Percentiles rank a stretch among this genome's conserved stretches.
Conservation (phyloP, 1,140 invertebrate species). For the Bathynomus jamesi region DNA sequence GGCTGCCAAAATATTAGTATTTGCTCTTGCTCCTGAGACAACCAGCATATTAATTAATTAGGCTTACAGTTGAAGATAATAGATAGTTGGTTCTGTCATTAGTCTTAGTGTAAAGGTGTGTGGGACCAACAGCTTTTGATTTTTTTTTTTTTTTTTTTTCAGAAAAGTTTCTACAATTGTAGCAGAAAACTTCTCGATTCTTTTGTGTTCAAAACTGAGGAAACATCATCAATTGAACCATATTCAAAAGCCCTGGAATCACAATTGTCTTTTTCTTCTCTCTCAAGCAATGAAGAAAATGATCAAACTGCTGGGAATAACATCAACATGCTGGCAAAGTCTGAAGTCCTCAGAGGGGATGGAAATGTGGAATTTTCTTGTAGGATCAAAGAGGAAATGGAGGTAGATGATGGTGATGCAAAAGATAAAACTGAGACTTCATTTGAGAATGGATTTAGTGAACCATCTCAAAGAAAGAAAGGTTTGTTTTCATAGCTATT, state of each 20-base stretch:
- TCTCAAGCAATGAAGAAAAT: not conserved
- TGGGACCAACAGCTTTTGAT: not conserved
- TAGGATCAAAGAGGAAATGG: not conserved
- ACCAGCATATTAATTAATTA: not conserved
- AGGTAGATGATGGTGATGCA: not conserved
- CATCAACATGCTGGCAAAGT: not conserved
- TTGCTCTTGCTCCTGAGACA: not conserved
- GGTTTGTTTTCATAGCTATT: not conserved
- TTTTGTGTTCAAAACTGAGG: too few relatives aligned
- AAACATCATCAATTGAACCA: too few relatives aligned
- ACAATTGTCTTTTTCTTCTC: not conserved
- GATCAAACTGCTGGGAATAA: not conserved
- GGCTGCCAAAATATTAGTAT: not conserved
- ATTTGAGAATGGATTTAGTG: too few relatives aligned
- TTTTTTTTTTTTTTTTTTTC: not conserved
- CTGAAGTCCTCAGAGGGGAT: not conserved
- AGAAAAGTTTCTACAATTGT: not conserved
- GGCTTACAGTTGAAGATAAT: not conserved
- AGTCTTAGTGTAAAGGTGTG: not conserved
- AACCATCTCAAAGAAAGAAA: too few relatives aligned
- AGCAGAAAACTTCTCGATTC: not conserved
- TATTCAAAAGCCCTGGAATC: not conserved
- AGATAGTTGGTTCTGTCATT: not conserved
- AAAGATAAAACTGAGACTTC: not conserved
- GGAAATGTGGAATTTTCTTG: not conserved